Base-by-base conservation (phyloP, 2,797 vertebrate genomes). In the Rhynchonycteris naso region DNA sequence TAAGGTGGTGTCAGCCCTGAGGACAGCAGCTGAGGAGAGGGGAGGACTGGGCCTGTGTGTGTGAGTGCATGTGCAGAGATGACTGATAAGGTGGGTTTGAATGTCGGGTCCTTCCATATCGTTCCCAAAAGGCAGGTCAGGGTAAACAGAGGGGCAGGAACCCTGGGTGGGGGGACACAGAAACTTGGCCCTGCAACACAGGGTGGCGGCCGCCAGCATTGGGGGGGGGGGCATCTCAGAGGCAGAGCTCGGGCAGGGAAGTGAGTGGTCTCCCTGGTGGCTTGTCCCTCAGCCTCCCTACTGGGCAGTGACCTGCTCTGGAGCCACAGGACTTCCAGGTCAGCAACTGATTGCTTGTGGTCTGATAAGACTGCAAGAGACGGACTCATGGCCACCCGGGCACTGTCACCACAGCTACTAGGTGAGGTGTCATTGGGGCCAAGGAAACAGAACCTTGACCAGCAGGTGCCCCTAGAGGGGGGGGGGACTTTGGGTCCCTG, bases 381-480 rank as follows among this genome's bases (percentile, higher is more conserved):
- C 33, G n/a, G 65, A 33, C 63, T 19, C 4, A 30, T n/a, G 63
- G 63, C 30, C n/a, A 16, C 63, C 63, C 1, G 3, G 63, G 63
- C 18, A 30, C 15, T 18, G 30, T 16, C 63, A 1, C 18, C 63
- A 66, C 63, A 33, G 63, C 63, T 33, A 16, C 63, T 15, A 1
- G 63, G 63, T 43, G 8, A 43, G 43, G 43, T 43, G 30, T 6
- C 61, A 14, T 14, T 2, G 61, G 28, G 30, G 30, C 30, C 15
- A 7, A 30, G 61, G 13, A 16, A n/a, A 30, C 28, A n/a, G 61
- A 16, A 2, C 61, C 61, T 14, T 3, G 61, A 30, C 61, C 26
- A 4, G 13, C 14, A 19, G 3, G 63, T 10, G n/a, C 0, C 2
- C 0, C 30, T 16, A 19, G 63, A 19, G 63, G 18, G 16, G 30